A percentile compares a stretch with the other conserved stretches of the same genome.
Evolutionary conservation across 2,888 invertebrate genomes (phyloP).

Genomic region (Nemurella pictetii): DNA sequence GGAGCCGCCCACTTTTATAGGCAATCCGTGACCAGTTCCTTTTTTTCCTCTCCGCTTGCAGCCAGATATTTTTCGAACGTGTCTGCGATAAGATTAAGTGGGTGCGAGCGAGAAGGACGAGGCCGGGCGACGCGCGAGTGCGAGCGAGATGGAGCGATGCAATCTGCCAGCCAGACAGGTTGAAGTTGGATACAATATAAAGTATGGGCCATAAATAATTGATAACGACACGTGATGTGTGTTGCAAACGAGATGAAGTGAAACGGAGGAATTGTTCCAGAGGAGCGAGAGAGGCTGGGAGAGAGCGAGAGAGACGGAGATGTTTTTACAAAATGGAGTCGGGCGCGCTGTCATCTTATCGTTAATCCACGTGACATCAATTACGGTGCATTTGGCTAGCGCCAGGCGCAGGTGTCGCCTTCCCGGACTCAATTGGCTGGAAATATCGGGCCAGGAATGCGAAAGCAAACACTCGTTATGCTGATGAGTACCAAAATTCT

Average conservation of each 20-base stretch:
- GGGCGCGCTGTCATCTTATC: neutral
- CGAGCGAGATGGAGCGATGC: neutral
- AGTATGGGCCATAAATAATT: constrained; percentile 26
- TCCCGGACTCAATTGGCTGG: no score
- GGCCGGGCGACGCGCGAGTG: neutral
- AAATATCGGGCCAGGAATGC: no score
- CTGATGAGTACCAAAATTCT: no score
- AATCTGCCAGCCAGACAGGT: neutral
- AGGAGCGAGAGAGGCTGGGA: constrained; percentile 27
- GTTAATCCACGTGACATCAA: neutral
- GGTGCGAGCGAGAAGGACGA: constrained; percentile 12
- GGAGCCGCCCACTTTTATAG: constrained; percentile 26
- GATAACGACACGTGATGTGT: constrained; percentile 5
- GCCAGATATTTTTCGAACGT: neutral
- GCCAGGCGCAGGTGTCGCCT: no score
- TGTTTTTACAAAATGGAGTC: constrained; percentile 25
- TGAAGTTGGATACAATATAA: constrained; percentile 10
- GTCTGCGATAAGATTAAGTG: constrained; percentile 2
- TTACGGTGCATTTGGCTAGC: no score
- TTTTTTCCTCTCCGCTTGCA: neutral
- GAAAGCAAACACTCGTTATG: no score
- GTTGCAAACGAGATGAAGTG: neutral
- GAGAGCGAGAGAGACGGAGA: constrained; percentile 29
- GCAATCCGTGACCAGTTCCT: constrained; percentile 28
- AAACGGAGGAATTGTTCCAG: constrained; percentile 10